A percentile compares a stretch with the other conserved stretches of the same genome.
Evolutionary conservation across 2,113 vertebrate species (phyloP).

Genomic region (Pantherophis guttatus): DNA sequence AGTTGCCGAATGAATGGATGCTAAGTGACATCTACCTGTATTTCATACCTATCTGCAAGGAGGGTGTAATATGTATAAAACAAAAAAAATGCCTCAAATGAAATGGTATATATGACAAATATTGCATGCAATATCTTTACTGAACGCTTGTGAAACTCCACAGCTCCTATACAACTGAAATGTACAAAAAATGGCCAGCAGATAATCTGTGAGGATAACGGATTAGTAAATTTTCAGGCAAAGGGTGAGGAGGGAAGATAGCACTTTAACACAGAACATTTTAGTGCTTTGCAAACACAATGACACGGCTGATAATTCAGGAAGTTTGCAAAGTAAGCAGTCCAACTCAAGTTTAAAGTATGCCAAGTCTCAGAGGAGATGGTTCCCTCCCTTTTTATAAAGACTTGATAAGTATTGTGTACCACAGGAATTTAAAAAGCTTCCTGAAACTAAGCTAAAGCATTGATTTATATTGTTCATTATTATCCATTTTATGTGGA

Average conservation of each 20-base stretch:
- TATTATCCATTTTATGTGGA: not conserved
- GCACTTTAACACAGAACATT: not conserved
- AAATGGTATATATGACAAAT: not conserved
- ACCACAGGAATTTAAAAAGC: not conserved
- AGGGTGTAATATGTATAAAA: not conserved
- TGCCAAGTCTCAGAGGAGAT: not conserved
- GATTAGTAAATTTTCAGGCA: not conserved
- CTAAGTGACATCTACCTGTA: not conserved
- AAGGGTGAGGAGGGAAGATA: not conserved
- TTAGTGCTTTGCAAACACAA: not conserved
- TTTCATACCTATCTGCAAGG: not conserved
- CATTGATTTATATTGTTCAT: not conserved
- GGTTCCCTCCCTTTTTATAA: not conserved
- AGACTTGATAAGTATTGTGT: not conserved
- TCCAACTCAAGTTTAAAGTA: not conserved
- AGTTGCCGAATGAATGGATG: not conserved
- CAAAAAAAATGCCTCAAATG: not conserved
- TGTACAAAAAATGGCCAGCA: not conserved
- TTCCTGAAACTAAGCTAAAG: not conserved
- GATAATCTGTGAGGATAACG: not conserved
- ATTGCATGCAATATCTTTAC: not conserved
- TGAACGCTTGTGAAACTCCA: not conserved
- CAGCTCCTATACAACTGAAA: not conserved
- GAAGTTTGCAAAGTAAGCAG: not conserved
- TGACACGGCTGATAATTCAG: not conserved